phyloP scores from a whole-genome alignment of 2,113 vertebrate genomes.

The Tachuris rubrigastra region DNA sequence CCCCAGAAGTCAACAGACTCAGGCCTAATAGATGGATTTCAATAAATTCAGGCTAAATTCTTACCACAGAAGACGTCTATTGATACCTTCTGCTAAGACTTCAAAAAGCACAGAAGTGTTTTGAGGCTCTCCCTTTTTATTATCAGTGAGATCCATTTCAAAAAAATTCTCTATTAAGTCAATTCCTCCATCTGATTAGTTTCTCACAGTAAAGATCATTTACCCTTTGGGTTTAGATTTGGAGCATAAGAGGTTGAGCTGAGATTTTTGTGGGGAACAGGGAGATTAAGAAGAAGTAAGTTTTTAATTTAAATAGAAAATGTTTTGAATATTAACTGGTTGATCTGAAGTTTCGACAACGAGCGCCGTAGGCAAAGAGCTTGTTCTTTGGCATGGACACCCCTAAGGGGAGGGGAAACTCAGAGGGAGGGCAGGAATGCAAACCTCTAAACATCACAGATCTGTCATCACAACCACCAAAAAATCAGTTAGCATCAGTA shows the following conservation, averaged over 20 bases:
- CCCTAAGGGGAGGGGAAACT: conserved; percentile 17
- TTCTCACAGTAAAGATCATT: conserved; percentile 40
- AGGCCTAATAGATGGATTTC: conserved; percentile 20
- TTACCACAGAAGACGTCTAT: not conserved
- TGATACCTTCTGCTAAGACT: conserved; percentile 48
- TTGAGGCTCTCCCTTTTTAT: conserved; percentile 26
- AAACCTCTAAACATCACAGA: conserved; percentile 50
- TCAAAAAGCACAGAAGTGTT: conserved; percentile 40
- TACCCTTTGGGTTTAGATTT: conserved; percentile 34
- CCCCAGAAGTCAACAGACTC: not conserved
- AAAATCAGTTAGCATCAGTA: conserved; percentile 42
- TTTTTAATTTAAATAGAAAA: conserved; percentile 68
- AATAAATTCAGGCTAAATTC: conserved; percentile 23
- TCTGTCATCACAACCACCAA: conserved; percentile 38
- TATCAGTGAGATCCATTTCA: conserved; percentile 16
- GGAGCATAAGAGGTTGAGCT: conserved; percentile 22
- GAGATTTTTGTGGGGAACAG: conserved; percentile 28
- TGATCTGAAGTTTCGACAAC: conserved; percentile 42
- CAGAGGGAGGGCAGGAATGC: conserved; percentile 54
- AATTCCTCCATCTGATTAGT: conserved; percentile 61
- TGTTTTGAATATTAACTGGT: conserved; percentile 57
- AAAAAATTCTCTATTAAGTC: conserved; percentile 35
- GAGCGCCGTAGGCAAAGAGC: conserved; percentile 29
- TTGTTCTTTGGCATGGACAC: not conserved
- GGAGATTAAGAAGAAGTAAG: conserved; percentile 21